Percentiles rank a stretch among this genome's conserved stretches.
Conservation (phyloP, 2,888 invertebrate species). For the Lithosia quadra region DNA sequence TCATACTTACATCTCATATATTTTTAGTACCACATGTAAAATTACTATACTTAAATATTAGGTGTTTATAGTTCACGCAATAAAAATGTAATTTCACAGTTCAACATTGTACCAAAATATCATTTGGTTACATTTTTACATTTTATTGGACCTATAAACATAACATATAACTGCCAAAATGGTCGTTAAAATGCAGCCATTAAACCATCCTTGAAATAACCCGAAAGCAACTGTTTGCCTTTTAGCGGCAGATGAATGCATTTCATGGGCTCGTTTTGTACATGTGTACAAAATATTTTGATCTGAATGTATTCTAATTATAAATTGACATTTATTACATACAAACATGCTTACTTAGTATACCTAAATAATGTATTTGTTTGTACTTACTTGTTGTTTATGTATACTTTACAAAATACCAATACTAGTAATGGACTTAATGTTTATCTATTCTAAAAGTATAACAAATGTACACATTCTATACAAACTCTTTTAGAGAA, state of each 20-base stretch:
- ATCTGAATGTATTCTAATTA: not conserved
- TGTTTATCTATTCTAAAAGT: too few relatives aligned
- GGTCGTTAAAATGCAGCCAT: conserved; percentile 74
- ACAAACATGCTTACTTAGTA: not conserved
- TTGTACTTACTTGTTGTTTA: not conserved
- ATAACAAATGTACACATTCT: too few relatives aligned
- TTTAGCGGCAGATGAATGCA: conserved; percentile 60
- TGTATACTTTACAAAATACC: not conserved
- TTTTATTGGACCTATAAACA: conserved; percentile 76
- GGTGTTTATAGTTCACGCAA: conserved; percentile 35
- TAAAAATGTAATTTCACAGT: conserved; percentile 48
- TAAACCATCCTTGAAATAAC: conserved; percentile 75
- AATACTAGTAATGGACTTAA: too few relatives aligned
- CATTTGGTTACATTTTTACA: conserved; percentile 60
- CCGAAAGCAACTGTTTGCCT: conserved; percentile 70
- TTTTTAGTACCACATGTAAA: conserved; percentile 5
- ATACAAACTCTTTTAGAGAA: too few relatives aligned
- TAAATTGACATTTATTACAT: not conserved
- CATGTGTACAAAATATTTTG: conserved; percentile 2
- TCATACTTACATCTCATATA: conserved; percentile 11
- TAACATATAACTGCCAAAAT: conserved; percentile 63
- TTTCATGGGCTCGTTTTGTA: conserved; percentile 45
- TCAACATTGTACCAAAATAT: conserved; percentile 56
- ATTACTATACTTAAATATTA: conserved; percentile 22
- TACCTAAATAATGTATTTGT: not conserved